These are phyloP conservation scores for Zosterops pallidus DNA, from an alignment of 2,113 vertebrate genomes.

Conservation along the genomic window DNA sequence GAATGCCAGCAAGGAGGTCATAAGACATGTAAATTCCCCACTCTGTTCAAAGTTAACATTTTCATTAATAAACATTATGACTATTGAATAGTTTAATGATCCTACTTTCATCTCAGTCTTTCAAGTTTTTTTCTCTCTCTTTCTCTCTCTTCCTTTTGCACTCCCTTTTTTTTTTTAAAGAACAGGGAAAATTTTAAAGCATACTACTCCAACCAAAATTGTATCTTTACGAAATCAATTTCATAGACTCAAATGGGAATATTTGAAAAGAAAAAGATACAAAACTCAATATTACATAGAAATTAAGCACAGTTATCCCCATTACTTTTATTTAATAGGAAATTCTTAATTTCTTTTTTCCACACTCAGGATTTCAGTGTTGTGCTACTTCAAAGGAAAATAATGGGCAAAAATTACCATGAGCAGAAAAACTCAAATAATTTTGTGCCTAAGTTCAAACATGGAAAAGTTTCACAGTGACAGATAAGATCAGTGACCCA, in stretches of 20 bases:
- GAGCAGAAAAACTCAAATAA: not conserved
- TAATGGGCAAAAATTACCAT: not conserved
- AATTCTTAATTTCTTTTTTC: not conserved
- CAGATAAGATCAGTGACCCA: not conserved
- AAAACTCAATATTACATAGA: not conserved
- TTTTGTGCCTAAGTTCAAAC: not conserved
- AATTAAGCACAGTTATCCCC: not conserved
- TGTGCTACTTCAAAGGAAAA: not conserved
- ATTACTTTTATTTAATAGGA: not conserved
- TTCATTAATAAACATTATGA: not conserved
- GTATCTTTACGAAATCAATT: not conserved
- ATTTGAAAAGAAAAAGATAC: not conserved
- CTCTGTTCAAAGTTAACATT: not conserved
- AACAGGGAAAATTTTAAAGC: not conserved
- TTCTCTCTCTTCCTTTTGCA: not conserved
- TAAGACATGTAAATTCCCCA: not conserved
- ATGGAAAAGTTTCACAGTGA: not conserved
- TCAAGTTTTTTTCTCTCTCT: not conserved
- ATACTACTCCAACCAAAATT: not conserved
- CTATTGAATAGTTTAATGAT: not conserved
- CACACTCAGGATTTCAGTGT: not conserved
- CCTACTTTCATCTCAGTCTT: not conserved
- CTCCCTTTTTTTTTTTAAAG: not conserved
- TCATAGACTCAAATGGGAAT: not conserved
- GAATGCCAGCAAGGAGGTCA: not conserved